Percentiles rank a stretch among this genome's conserved stretches.
These are phyloP conservation scores for Cotesia chilonis DNA, from an alignment of 1,140 invertebrate species.

Conservation along the genomic window DNA sequence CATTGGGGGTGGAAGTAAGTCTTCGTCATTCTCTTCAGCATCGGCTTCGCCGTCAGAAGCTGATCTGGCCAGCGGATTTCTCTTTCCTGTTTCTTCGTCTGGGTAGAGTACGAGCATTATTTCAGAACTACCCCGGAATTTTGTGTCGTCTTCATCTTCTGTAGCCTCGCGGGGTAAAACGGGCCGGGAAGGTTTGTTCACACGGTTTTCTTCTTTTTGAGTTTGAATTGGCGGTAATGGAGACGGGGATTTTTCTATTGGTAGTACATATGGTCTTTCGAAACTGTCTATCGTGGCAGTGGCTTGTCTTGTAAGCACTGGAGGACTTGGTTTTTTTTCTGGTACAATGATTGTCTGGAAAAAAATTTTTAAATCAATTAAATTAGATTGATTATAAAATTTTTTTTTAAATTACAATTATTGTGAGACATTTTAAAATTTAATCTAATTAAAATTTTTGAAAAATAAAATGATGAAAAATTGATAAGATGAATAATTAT, in stretches of 20 bases:
- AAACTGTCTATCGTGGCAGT: conserved; percentile 37
- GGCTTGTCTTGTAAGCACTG: conserved; percentile 30
- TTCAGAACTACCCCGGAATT: conserved; percentile 73
- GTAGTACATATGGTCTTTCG: conserved; percentile 23
- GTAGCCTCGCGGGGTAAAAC: conserved; percentile 36
- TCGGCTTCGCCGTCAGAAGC: conserved; percentile 33
- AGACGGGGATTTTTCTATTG: conserved; percentile 42
- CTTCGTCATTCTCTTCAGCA: conserved; percentile 62
- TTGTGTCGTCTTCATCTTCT: conserved; percentile 28
- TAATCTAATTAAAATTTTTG: too few relatives aligned
- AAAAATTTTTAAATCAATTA: conserved; percentile 19
- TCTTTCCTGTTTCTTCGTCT: conserved; percentile 62
- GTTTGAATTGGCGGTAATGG: conserved; percentile 38
- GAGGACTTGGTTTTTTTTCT: conserved; percentile 22
- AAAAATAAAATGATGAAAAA: too few relatives aligned
- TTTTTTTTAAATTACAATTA: too few relatives aligned
- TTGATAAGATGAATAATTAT: too few relatives aligned
- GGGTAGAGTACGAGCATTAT: conserved; percentile 83
- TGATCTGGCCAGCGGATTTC: conserved; percentile 23
- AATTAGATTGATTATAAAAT: not conserved
- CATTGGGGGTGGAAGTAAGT: conserved; percentile 76
- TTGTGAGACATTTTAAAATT: too few relatives aligned
- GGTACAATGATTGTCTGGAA: not conserved
- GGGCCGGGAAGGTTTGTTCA: not conserved
- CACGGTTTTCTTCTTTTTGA: conserved; percentile 33